Base-by-base conservation (phyloP, 2,797 vertebrate genomes). In the Acridotheres tristis region DNA sequence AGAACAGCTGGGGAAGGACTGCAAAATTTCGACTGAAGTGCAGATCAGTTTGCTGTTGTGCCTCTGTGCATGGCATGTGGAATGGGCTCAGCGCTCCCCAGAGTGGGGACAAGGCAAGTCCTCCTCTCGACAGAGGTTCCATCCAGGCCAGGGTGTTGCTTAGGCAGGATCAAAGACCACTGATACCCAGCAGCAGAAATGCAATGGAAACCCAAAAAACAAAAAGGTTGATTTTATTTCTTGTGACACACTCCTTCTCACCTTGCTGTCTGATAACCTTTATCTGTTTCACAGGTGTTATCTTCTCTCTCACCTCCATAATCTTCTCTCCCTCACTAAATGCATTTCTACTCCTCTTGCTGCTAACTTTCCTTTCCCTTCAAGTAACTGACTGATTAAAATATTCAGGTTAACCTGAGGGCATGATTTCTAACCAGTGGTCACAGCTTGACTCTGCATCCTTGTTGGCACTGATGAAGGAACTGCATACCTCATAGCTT, bases 381-480 rank as follows among this genome's bases (percentile, higher is more conserved):
- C 62, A 90, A 83, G 30, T 48, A 27, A 29, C 27, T 84, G 65
- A 65, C 30, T 90, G 76, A 86, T 91, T 77, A 94, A 91, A 69
- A 62, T 38, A 75, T 74, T 83, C 68, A 58, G 29, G 15, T 53
- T 75, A 91, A 81, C 51, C 76, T 34, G n/a, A 75, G 58, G 76
- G 66, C 10, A 36, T 42, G 7, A 19, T 75, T 91, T 81, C 66
- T 93, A 81, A 47, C 50, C 54, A 25, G 27, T 34, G 68, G 47
- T 66, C 54, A 62, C 45, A 72, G 36, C 22, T 78, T 58, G 50
- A 75, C 53, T 59, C 27, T 54, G 13, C 17, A 10, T 42, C 29
- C 77, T 75, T 48, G 13, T 13, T 66, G 55, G 30, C 30, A 61
- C 62, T 26, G 47, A 80, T 54, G 42, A 50, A 63, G 43, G 32